A percentile compares a stretch with the other conserved stretches of the same genome.
Conservation (phyloP, 2,113 vertebrate genomes). For the Aplodontia rufa region DNA sequence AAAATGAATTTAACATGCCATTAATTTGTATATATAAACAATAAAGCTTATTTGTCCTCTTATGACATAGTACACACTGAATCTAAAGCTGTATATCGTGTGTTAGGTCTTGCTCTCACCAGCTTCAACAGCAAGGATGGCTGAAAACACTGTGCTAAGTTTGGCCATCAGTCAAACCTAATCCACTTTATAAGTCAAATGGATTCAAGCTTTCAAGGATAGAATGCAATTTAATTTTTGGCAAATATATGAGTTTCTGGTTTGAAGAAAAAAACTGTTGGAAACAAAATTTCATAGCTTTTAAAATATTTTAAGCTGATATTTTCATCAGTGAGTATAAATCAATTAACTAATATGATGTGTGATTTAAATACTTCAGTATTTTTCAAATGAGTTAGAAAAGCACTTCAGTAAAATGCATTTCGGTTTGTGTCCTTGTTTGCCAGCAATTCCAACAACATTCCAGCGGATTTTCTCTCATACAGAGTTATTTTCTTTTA, state of each 20-base stretch:
- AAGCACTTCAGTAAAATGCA: not conserved
- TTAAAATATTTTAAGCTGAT: conserved; percentile 49
- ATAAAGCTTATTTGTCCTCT: not conserved
- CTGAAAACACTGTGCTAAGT: not conserved
- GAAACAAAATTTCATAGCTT: not conserved
- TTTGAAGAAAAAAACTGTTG: conserved; percentile 52
- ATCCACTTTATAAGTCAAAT: conserved; percentile 56
- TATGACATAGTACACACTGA: not conserved
- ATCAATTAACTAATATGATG: conserved; percentile 13
- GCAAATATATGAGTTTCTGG: conserved; percentile 35
- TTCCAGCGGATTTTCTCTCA: not conserved
- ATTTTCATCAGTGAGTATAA: conserved; percentile 40
- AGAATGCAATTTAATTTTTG: conserved; percentile 74
- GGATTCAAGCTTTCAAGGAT: conserved; percentile 56
- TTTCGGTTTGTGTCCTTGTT: not conserved
- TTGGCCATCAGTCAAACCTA: conserved; percentile 44
- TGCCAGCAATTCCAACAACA: not conserved
- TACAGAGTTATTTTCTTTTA: not conserved
- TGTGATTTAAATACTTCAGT: conserved; percentile 31
- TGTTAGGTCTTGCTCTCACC: not conserved
- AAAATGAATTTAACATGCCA: not conserved
- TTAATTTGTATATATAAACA: not conserved
- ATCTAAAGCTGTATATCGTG: not conserved
- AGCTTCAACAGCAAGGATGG: conserved; percentile 27
- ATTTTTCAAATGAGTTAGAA: not conserved